Conservation (phyloP, 2,797 vertebrate genomes). For the Sitta carolinensis region DNA sequence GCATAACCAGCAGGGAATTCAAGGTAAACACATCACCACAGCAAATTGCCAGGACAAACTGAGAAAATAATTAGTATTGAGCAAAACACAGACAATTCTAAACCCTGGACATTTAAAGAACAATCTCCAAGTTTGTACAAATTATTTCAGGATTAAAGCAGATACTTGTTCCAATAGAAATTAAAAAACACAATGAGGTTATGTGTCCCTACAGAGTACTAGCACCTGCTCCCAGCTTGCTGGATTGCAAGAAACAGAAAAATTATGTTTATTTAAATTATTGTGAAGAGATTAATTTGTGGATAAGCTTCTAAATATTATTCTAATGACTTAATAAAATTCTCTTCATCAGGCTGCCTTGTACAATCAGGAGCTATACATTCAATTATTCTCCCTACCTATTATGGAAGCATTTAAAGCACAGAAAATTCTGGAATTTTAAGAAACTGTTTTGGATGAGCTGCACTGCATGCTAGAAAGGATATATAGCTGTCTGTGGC, state of each 20-base stretch:
- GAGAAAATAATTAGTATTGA: constrained; percentile 32
- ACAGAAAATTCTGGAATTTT: not conserved
- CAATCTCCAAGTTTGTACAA: not conserved
- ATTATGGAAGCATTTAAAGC: not conserved
- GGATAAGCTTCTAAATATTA: not conserved
- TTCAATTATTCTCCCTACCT: not conserved
- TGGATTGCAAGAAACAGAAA: not conserved
- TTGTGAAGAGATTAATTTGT: not conserved
- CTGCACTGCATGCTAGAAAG: not conserved
- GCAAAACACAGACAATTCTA: not conserved
- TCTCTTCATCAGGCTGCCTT: not conserved
- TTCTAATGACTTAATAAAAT: not conserved
- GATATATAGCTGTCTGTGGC: no score
- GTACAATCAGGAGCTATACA: not conserved
- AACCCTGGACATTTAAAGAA: not conserved
- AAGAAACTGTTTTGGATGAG: not conserved
- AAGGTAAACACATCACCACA: constrained; percentile 1
- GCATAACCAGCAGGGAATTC: not conserved
- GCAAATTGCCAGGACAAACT: constrained; percentile 24
- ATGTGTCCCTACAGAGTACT: not conserved
- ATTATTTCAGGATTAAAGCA: constrained; percentile 34
- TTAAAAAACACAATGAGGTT: not conserved
- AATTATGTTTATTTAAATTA: not conserved
- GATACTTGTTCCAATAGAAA: constrained; percentile 10
- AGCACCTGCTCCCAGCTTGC: constrained; percentile 11